phyloP scores from a whole-genome alignment of 1,140 invertebrate genomes.

The Caenorhabditis brenneri region DNA sequence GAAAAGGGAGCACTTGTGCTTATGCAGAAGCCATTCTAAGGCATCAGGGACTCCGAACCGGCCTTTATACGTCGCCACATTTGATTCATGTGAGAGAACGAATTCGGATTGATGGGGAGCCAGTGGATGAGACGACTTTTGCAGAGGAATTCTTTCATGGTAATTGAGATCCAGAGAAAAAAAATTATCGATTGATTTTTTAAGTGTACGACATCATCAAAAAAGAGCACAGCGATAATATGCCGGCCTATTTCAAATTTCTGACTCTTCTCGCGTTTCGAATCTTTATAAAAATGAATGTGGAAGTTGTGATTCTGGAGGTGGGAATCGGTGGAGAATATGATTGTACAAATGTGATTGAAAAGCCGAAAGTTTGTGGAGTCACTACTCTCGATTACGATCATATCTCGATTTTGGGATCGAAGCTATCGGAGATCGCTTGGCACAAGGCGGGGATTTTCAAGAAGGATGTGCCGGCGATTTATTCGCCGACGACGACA shows the following conservation, averaged over 20 bases:
- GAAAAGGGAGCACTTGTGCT: conserved; percentile 88
- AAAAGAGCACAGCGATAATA: conserved; percentile 66
- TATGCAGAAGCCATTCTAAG: conserved; percentile 87
- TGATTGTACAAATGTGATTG: conserved; percentile 91
- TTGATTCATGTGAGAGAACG: conserved; percentile 88
- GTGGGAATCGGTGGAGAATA: conserved; percentile 94
- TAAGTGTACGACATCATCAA: conserved; percentile 20
- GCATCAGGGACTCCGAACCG: conserved; percentile 84
- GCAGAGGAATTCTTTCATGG: conserved; percentile 81
- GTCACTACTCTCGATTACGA: conserved; percentile 91
- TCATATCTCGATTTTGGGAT: conserved; percentile 82
- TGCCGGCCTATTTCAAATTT: conserved; percentile 94
- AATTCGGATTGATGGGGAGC: conserved; percentile 84
- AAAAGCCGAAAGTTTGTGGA: conserved; percentile 82
- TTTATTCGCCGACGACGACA: conserved; percentile 74
- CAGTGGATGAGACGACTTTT: conserved; percentile 81
- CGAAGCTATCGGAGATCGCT: conserved; percentile 85
- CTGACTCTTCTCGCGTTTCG: conserved; percentile 89
- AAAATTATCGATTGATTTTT: neutral
- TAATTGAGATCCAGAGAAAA: neutral
- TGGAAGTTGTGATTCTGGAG: conserved; percentile 90
- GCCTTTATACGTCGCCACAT: conserved; percentile 93
- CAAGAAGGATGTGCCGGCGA: conserved; percentile 74
- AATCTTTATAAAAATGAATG: conserved; percentile 83
- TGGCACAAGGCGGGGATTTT: conserved; percentile 94